Evolutionary conservation across 1,140 invertebrate genomes (phyloP), one percentile per base, ranked within the genome.

Genomic region (Stenopsyche tienmushanensis): DNA sequence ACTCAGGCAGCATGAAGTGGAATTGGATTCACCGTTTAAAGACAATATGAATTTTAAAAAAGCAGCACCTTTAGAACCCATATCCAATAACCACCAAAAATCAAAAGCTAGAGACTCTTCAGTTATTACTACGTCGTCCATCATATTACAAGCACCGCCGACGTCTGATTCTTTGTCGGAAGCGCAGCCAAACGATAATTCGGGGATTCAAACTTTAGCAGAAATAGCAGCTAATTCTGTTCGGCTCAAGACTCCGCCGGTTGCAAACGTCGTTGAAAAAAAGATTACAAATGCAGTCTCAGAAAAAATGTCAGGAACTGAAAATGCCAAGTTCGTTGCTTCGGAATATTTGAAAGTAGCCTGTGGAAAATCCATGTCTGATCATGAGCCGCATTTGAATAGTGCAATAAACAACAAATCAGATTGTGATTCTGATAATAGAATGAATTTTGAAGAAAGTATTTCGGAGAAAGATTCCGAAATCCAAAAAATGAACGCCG

Each of bases 311-410:
- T 74, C 67, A 42, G 77, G 77, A 71, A 75, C 78, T 39, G 77
- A 79, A 74, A 81, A 80, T 73, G 84, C 83, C 25, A 84, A 85
- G 74, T 83, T 82, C 73, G 83, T 85, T 3, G 84, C 84, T 10
- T 83, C 82, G 0, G 83, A 84, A 72, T 85, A 83, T 76, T 76
- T 85, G 59, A 85, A 85, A 77, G 77, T 84, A 64, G 82, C 83
- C 3, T 79, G 80, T 67, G 80, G 83, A 71, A 82, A 82, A 79
- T 79, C 80, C 77, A 78, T 80, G 13, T 23, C 25, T n/a, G 67
- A 69, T 34, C 7, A 10, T 58, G 67, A 69, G 17, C n/a, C 53
- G 1, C 39, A 60, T 29, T 23, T 44, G 1, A 67, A 44, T 29
- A 64, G 52, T 26, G 21, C 18, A 17, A 15, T 24, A 29, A 58